Conservation (phyloP, 1,140 invertebrate species). For the Holotrichia oblita region DNA sequence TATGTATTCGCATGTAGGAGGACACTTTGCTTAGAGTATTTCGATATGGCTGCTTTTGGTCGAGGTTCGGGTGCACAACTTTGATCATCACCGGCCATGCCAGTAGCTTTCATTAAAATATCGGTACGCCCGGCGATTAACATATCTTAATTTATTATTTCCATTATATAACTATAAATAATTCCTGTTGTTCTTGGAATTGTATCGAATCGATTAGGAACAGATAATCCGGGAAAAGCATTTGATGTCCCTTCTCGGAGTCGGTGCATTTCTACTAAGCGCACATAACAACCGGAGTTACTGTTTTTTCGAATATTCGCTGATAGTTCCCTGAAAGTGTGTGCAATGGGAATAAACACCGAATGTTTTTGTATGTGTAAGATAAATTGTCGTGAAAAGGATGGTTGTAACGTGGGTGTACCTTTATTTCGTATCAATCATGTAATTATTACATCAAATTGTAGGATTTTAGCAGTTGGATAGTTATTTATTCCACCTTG, state of each 20-base stretch:
- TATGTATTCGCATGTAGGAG: conserved; percentile 45
- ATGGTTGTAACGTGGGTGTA: neutral
- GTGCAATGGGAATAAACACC: conserved; percentile 50
- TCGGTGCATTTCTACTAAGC: neutral
- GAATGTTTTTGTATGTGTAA: conserved; percentile 43
- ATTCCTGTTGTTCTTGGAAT: conserved; percentile 11
- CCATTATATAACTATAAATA: neutral
- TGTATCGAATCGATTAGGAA: conserved; percentile 14
- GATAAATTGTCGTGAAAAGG: too few relatives aligned
- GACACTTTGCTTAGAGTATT: conserved; percentile 32
- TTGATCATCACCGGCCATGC: conserved; percentile 41
- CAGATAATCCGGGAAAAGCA: conserved; percentile 17
- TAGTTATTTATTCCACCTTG: conserved; percentile 55
- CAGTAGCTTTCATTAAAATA: conserved; percentile 36
- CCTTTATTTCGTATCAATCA: conserved; percentile 14
- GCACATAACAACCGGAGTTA: neutral
- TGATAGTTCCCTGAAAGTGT: conserved; percentile 48
- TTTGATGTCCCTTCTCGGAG: conserved; percentile 21
- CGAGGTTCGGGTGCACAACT: conserved; percentile 48
- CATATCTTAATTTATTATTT: neutral
- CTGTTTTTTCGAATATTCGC: conserved; percentile 48
- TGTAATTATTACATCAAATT: conserved; percentile 46
- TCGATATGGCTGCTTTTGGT: conserved; percentile 43
- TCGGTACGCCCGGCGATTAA: conserved; percentile 37
- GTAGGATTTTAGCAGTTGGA: conserved; percentile 51